phyloP scores from a whole-genome alignment of 2,888 invertebrate genomes.

The Hetaerina titia region DNA sequence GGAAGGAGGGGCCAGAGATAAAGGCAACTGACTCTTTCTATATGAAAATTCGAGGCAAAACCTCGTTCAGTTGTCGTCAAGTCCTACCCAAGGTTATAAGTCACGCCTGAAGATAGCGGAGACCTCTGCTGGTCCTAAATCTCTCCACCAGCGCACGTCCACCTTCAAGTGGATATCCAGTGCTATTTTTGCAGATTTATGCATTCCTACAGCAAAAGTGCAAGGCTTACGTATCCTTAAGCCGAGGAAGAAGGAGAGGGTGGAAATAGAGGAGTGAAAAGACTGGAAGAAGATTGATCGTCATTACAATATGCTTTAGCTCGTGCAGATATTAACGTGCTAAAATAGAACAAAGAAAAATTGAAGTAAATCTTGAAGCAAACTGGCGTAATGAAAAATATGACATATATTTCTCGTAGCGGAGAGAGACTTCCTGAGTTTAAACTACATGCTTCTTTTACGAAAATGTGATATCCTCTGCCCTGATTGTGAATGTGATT shows the following conservation, averaged over 20 bases:
- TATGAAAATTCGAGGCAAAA: conserved; percentile 65
- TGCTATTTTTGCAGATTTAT: conserved; percentile 19
- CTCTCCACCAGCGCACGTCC: not conserved
- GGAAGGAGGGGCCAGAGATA: not conserved
- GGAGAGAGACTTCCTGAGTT: not conserved
- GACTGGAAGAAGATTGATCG: not conserved
- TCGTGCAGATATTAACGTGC: not conserved
- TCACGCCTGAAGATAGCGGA: conserved; percentile 33
- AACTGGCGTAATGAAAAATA: not conserved
- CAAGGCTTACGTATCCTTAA: not conserved
- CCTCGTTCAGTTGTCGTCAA: conserved; percentile 50
- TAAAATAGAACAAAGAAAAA: not conserved
- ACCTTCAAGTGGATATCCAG: not conserved
- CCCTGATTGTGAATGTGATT: not conserved
- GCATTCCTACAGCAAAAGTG: not conserved
- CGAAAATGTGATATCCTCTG: not conserved
- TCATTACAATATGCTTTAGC: not conserved
- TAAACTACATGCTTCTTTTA: not conserved
- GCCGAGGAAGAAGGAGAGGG: not conserved
- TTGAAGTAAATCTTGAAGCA: not conserved
- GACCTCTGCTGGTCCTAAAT: not conserved
- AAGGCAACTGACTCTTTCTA: conserved; percentile 26
- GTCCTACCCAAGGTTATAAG: conserved; percentile 41
- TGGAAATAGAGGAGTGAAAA: not conserved
- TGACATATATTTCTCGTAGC: not conserved